A percentile compares a stretch with the other conserved stretches of the same genome.
Evolutionary conservation across 53 echinoderm and acorn worm species (phyloP).

Genomic region (Arbacia lixula): DNA sequence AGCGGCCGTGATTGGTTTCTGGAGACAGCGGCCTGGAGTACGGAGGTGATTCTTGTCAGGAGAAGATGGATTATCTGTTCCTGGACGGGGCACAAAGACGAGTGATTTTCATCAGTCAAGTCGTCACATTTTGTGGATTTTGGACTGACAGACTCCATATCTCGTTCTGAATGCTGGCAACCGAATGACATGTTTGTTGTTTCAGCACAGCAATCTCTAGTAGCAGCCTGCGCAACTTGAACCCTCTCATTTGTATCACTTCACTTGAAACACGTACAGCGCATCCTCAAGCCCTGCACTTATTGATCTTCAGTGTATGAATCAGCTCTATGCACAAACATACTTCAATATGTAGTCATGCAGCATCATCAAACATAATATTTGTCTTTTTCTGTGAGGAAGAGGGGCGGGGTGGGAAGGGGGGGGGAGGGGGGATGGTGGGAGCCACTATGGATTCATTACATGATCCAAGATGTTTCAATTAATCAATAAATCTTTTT

Average conservation of each 20-base stretch:
- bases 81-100: neutral
- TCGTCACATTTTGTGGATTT: conserved; percentile 37
- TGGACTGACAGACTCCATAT: conserved; percentile 22
- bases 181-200: conserved; percentile 33
- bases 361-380: too few relatives aligned
- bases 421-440: too few relatives aligned
- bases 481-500: too few relatives aligned
- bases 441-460: too few relatives aligned
- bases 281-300: conserved; percentile 4
- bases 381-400: too few relatives aligned
- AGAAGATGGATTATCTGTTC: conserved; percentile 48
- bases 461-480: too few relatives aligned
- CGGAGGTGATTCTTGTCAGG: conserved; percentile 12
- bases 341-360: conserved; percentile 14
- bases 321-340: conserved; percentile 16
- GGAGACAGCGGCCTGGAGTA: conserved; percentile 13
- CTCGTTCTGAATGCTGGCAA: too few relatives aligned
- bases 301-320: conserved; percentile 14
- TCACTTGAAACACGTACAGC: conserved; percentile 22
- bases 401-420: too few relatives aligned
- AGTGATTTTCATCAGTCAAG: conserved; percentile 54
- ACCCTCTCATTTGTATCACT: conserved; percentile 9
- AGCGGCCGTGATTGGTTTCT: conserved; percentile 34
- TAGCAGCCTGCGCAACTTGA: conserved; percentile 4
- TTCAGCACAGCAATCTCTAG: conserved; percentile 21